Percentiles rank a stretch among this genome's conserved stretches.
Evolutionary conservation across 1,140 invertebrate genomes (phyloP).

Genomic region (Drosophila tropicalis): DNA sequence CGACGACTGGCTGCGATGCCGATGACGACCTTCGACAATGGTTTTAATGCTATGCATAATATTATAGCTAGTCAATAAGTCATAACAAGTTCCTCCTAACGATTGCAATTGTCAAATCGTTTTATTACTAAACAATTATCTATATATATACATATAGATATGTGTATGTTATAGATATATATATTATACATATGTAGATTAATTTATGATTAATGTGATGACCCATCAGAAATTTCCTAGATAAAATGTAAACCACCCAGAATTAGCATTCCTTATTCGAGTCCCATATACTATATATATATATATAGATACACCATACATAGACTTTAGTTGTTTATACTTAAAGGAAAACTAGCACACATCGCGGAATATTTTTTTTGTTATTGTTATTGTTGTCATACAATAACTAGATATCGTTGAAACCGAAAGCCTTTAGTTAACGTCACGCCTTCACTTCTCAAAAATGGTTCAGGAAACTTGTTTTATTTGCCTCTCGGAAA

Average conservation of each 20-base stretch:
- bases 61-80: slow-evolving; percentile 5
- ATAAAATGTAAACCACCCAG: slow-evolving; percentile 3
- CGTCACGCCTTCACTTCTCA: not conserved
- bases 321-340: not conserved
- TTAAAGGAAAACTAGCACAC: slow-evolving; percentile 2
- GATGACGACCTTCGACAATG: not conserved
- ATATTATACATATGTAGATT: not conserved
- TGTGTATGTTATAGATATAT: too few species aligned
- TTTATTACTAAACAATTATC: slow-evolving; percentile 7
- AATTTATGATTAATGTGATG: slow-evolving; percentile 6
- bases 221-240: slow-evolving; percentile 1
- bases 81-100: slow-evolving; percentile 12
- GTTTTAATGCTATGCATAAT: slow-evolving; percentile 13
- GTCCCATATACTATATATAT: not conserved
- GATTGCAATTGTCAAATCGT: slow-evolving; percentile 4
- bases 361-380: slow-evolving; percentile 7
- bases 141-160: not conserved
- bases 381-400: not conserved
- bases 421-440: not conserved
- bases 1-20: not conserved
- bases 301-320: not conserved
- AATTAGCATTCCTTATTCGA: not conserved
- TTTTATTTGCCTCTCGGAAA: not conserved
- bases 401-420: not conserved
- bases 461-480: not conserved